Conservation (phyloP, 2,888 invertebrate genomes). For the Embidobia sp. region DNA sequence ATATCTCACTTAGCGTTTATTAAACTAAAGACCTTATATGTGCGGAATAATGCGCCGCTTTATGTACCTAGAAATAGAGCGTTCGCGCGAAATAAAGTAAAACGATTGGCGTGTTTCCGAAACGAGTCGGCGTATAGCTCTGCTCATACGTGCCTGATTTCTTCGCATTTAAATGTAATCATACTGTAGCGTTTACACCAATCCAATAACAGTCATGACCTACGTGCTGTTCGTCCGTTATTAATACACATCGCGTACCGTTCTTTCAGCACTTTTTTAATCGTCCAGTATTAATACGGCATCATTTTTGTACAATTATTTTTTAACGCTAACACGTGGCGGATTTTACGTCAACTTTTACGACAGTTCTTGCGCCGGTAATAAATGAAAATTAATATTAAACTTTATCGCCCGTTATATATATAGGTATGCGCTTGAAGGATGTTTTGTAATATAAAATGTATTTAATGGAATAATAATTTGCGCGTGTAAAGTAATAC, state of each 20-base stretch:
- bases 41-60: conserved; percentile 21
- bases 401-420: too few relatives aligned
- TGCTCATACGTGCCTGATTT: conserved; percentile 25
- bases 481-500: neutral
- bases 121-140: conserved; percentile 10
- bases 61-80: conserved; percentile 13
- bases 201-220: conserved; percentile 36
- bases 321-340: too few relatives aligned
- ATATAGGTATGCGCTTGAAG: too few relatives aligned
- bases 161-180: conserved; percentile 47
- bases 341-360: too few relatives aligned
- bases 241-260: conserved; percentile 9
- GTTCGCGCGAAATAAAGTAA: conserved; percentile 33
- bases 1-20: conserved; percentile 33
- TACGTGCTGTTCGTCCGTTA: conserved; percentile 9
- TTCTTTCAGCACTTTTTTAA: too few relatives aligned
- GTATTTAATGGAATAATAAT: too few relatives aligned
- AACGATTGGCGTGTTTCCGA: conserved; percentile 27
- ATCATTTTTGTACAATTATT: too few relatives aligned
- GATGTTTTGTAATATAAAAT: too few relatives aligned
- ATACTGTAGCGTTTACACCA: conserved; percentile 22
- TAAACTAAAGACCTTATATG: conserved; percentile 24
- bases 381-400: too few relatives aligned
- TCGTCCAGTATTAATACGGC: too few relatives aligned
- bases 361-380: too few relatives aligned